These are phyloP conservation scores for Tetropium fuscum DNA, from an alignment of 2,888 invertebrate genomes.

Conservation along the genomic window DNA sequence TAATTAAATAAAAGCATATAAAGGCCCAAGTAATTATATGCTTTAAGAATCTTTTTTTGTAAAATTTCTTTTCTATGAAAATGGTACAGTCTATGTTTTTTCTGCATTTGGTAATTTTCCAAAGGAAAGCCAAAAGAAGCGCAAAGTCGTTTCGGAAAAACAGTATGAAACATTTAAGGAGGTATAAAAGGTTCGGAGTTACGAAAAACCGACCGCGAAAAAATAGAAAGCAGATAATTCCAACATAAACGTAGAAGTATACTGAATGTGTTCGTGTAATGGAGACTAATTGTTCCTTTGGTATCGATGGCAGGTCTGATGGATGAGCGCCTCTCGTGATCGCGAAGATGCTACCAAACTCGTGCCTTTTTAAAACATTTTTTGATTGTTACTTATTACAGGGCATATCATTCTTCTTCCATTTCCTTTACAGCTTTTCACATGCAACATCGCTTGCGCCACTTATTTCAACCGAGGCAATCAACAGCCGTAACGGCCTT, in stretches of 20 bases:
- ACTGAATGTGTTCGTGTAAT: constrained; percentile 47
- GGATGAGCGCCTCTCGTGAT: constrained; percentile 48
- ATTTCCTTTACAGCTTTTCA: constrained; percentile 6
- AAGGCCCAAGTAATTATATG: too few species aligned
- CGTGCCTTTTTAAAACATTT: constrained; percentile 11
- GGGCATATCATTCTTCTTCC: neutral
- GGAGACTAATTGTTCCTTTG: constrained; percentile 51
- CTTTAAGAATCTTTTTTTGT: too few species aligned
- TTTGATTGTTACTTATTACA: constrained; percentile 4
- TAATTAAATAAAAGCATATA: too few species aligned
- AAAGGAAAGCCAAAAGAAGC: too few species aligned
- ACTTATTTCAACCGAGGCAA: neutral
- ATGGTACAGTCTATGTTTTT: too few species aligned
- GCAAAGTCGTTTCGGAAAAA: too few species aligned
- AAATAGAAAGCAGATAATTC: constrained; percentile 19
- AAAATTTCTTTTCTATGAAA: too few species aligned
- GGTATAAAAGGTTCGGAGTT: too few species aligned
- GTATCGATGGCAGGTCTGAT: constrained; percentile 47
- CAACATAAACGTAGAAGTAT: constrained; percentile 10
- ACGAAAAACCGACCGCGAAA: constrained; percentile 15
- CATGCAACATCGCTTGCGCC: constrained; percentile 1
- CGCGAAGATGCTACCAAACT: constrained; percentile 29
- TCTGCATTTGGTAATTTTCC: too few species aligned
- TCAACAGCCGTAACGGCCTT: too few species aligned
- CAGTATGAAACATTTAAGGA: too few species aligned